Conservation (phyloP, 2,113 vertebrate genomes). For the Puffinus mauretanicus region DNA sequence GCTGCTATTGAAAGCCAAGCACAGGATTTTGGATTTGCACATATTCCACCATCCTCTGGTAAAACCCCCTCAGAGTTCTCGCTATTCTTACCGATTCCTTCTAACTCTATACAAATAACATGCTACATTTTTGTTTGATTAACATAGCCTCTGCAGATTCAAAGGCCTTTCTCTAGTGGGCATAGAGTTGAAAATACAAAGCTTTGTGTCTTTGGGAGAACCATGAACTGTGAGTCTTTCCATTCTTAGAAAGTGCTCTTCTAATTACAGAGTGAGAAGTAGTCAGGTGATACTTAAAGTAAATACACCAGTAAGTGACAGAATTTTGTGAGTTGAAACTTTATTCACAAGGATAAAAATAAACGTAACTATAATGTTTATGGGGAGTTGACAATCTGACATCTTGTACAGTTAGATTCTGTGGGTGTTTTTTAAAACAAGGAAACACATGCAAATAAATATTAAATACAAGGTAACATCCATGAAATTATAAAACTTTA, state of each 20-base stretch:
- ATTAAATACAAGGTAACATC: conserved; percentile 35
- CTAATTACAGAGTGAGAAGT: not conserved
- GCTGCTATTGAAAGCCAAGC: not conserved
- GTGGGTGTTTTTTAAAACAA: not conserved
- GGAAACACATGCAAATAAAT: conserved; percentile 58
- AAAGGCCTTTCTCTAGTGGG: not conserved
- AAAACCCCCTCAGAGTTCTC: fast-evolving
- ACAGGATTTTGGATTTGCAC: not conserved
- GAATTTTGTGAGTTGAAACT: not conserved
- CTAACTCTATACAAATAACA: not conserved
- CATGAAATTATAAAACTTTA: not conserved
- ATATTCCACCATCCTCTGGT: not conserved
- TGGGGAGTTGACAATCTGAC: not conserved
- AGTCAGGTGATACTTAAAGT: not conserved
- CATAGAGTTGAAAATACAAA: not conserved
- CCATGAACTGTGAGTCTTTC: not conserved
- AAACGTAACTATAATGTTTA: not conserved
- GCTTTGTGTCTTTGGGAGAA: not conserved
- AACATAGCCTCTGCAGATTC: not conserved
- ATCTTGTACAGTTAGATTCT: not conserved
- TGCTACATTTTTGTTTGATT: not conserved
- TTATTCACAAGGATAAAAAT: conserved; percentile 47
- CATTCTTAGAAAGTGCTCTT: not conserved
- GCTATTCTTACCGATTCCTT: not conserved
- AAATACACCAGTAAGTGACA: not conserved